Conservation (phyloP, 2,888 invertebrate species). For the Pimpla rufipes region DNA sequence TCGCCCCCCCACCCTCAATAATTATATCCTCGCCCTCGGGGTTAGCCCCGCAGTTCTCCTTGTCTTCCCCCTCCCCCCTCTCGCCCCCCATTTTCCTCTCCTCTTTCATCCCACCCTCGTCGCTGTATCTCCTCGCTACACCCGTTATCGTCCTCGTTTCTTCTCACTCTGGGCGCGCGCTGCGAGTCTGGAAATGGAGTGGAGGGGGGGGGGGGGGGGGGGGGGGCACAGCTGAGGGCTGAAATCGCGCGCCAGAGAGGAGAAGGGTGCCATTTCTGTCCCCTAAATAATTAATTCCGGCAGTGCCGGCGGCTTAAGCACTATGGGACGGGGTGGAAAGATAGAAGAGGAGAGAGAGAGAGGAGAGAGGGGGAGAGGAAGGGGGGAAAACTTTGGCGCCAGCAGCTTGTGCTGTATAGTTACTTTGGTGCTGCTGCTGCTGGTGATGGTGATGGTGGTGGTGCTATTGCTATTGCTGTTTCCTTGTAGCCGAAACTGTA, state of each 20-base stretch:
- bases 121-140: conserved; percentile 5
- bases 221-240: conserved; percentile 48
- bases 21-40: conserved; percentile 85
- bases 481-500: conserved; percentile 57
- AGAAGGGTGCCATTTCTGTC: conserved; percentile 84
- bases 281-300: conserved; percentile 86
- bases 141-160: conserved; percentile 27
- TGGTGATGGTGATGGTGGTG: neutral
- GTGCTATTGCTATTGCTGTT: conserved; percentile 20
- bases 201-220: conserved; percentile 53
- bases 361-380: conserved; percentile 17
- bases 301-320: conserved; percentile 83
- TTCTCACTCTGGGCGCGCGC: conserved; percentile 8
- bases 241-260: conserved; percentile 66
- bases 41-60: conserved; percentile 67
- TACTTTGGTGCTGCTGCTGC: neutral
- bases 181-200: conserved; percentile 20
- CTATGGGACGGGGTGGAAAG: conserved; percentile 59
- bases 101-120: neutral
- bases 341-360: conserved; percentile 44
- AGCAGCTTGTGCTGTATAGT: conserved; percentile 37
- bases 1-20: conserved; percentile 80
- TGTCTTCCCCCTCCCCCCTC: conserved; percentile 36
- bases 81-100: neutral
- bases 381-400: conserved; percentile 67